Base-by-base conservation (phyloP, 2,113 vertebrate species). In the Zosterops lateralis region DNA sequence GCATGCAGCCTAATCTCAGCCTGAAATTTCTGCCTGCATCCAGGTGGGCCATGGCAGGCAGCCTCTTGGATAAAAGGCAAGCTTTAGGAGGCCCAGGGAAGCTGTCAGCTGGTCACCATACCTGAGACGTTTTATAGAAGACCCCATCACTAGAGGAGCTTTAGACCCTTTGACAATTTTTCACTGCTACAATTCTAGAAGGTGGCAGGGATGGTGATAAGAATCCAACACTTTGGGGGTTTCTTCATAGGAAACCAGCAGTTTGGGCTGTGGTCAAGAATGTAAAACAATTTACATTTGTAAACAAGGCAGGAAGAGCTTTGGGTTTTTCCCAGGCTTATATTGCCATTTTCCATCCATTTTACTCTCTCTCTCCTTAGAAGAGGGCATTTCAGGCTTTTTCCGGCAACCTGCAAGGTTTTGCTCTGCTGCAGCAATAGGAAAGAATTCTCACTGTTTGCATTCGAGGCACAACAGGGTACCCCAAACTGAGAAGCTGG, bases 201-300 rank as follows among this genome's bases (percentile, higher is more conserved):
- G 26, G 18, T 51, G 7, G 4, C 0, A 0, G 34, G 10, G 9
- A 28, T 0, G 0, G 9, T 29, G 34, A 40, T 4, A 8, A 19
- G 29, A 57, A 32, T 61, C 14, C 20, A 21, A 7, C n/a, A 73
- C 8, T 76, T 7, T 54, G 47, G 29, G 26, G 7, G 5, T 18
- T 79, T 89, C 44, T 70, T 95, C 54, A 58, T 66, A 75, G 71
- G 28, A 89, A 91, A 29, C 12, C 15, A 54, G 21, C 28, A 17
- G 2, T 50, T 68, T 54, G 47, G 29, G 29, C 22, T 84, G 48
- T 50, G 57, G 17, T 66, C 17, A 65, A 74, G 29, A 74, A 47
- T 6, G 8, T 14, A 85, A 85, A 76, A 64, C 47, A 48, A 48
- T 48, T 48, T 48, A 24, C 47, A 48, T 48, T 48, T 48, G 47